Evolutionary conservation across 2,113 vertebrate species (phyloP).

Genomic region (Herpailurus yagouaroundi): DNA sequence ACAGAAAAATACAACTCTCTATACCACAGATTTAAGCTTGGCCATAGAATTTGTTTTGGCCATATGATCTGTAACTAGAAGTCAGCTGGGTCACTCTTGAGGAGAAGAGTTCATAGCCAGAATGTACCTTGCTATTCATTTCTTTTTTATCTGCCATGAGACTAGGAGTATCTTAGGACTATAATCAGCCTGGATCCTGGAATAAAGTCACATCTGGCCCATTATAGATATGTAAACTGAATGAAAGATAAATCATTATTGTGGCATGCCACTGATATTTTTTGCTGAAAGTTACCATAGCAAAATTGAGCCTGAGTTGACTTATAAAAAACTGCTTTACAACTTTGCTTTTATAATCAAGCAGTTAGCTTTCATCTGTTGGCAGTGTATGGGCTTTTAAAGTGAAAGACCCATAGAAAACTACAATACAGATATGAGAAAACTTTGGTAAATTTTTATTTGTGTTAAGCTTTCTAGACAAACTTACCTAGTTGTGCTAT

Average conservation of each 20-base stretch:
- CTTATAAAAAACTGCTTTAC: conserved; percentile 9
- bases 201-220: background rate
- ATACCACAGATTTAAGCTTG: background rate
- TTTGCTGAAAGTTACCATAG: background rate
- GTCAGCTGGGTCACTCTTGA: background rate
- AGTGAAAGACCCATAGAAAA: background rate
- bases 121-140: background rate
- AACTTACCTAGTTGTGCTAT: background rate
- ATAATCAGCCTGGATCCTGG: background rate
- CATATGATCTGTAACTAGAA: conserved; percentile 13
- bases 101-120: background rate
- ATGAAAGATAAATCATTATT: background rate
- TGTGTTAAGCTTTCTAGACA: background rate
- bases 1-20: background rate
- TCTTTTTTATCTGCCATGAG: background rate
- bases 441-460: background rate
- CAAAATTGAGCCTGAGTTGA: background rate
- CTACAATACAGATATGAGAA: background rate
- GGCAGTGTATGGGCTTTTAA: background rate
- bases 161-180: background rate
- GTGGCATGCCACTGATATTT: background rate
- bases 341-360: background rate
- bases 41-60: background rate
- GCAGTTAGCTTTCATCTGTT: background rate
- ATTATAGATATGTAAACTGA: background rate